Evolutionary conservation across 2,797 vertebrate species (phyloP).

Genomic region (Muscicapa comitata): DNA sequence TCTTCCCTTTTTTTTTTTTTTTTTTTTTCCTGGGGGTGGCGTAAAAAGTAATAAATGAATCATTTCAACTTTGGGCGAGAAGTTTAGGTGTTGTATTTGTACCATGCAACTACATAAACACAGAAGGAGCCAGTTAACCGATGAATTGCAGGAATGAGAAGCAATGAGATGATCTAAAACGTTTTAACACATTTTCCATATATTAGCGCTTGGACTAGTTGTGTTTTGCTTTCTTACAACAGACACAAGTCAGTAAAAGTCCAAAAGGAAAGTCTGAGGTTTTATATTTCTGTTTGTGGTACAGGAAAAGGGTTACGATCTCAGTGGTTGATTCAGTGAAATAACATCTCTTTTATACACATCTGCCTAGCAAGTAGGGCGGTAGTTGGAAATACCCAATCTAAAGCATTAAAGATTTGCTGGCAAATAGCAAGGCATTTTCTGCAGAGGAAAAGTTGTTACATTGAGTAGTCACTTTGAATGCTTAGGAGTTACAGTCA

Average conservation of each 20-base stretch:
- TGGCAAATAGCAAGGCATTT: constrained; percentile 72
- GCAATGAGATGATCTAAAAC: constrained; percentile 27
- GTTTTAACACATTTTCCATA: constrained; percentile 61
- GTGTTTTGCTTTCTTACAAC: constrained; percentile 54
- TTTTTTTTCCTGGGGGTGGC: not conserved
- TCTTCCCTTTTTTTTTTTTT: constrained; percentile 2
- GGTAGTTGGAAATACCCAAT: constrained; percentile 75
- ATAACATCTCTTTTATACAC: constrained; percentile 80
- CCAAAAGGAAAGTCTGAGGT: constrained; percentile 73
- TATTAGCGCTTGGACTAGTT: not conserved
- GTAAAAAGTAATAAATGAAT: constrained; percentile 74
- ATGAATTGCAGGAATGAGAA: constrained; percentile 14
- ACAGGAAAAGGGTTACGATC: constrained; percentile 80
- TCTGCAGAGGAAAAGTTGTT: constrained; percentile 66
- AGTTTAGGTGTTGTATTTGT: constrained; percentile 73
- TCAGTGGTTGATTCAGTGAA: constrained; percentile 77
- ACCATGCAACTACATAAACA: constrained; percentile 74
- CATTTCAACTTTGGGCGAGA: constrained; percentile 65
- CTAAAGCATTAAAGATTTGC: constrained; percentile 76
- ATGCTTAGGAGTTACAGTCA: constrained; percentile 54
- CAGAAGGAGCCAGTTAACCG: constrained; percentile 54
- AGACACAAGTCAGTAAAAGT: constrained; percentile 49
- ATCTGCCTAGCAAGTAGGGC: constrained; percentile 73
- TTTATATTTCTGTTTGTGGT: constrained; percentile 77
- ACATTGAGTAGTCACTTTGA: constrained; percentile 49